Percentiles rank a stretch among this genome's conserved stretches.
These are phyloP conservation scores for Aradophagus sp. DNA, from an alignment of 1,140 invertebrate genomes.

Conservation along the genomic window DNA sequence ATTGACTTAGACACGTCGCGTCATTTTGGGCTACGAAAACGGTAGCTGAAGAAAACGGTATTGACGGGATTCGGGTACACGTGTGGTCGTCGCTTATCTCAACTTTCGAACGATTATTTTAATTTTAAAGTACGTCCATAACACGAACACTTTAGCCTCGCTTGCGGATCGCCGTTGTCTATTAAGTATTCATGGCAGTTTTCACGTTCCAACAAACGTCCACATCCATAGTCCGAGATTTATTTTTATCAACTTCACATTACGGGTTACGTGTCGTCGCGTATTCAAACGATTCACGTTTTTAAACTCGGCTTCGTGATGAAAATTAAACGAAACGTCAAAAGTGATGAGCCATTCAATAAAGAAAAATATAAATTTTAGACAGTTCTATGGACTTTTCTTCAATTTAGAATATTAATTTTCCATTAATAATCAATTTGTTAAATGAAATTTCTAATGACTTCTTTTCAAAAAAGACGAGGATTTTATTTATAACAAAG, in stretches of 20 bases:
- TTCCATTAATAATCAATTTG: no score
- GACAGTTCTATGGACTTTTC: no score
- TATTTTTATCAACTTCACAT: constrained; percentile 50
- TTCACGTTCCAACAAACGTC: constrained; percentile 38
- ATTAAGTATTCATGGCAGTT: constrained; percentile 62
- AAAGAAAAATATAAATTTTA: no score
- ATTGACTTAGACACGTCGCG: no score
- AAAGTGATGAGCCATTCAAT: no score
- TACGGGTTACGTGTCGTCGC: constrained; percentile 29
- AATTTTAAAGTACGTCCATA: constrained; percentile 61
- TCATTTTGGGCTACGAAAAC: constrained; percentile 3
- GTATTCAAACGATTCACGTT: constrained; percentile 38
- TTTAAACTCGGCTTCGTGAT: no score
- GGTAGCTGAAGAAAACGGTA: constrained; percentile 13
- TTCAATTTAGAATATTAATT: no score
- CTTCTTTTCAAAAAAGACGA: no score
- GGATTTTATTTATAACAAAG: no score
- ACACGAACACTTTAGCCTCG: constrained; percentile 66
- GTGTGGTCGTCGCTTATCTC: constrained; percentile 37
- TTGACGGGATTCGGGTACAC: no score
- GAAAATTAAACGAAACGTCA: no score
- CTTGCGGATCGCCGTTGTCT: constrained; percentile 35
- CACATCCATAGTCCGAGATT: constrained; percentile 35
- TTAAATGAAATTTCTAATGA: no score
- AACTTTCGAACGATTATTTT: constrained; percentile 48